Conservation (phyloP, 2,797 vertebrate species). For the Ctenopoma kingsleyae region DNA sequence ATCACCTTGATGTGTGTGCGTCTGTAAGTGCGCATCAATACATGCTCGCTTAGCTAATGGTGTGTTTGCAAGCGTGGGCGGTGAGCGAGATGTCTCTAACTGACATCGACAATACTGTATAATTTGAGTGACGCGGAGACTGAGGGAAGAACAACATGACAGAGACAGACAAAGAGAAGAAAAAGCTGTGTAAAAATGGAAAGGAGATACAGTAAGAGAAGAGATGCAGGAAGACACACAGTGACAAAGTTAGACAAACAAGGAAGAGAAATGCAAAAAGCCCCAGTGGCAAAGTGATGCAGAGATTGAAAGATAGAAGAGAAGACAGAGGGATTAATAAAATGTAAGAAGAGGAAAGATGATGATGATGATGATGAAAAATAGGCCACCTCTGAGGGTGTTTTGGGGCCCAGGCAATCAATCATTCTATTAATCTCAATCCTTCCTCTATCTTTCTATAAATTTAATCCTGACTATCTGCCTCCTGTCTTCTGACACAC, state of each 20-base stretch:
- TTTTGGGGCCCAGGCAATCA: conserved; percentile 56
- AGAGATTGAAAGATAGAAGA: conserved; percentile 50
- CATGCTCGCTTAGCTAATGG: conserved; percentile 32
- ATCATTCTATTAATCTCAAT: conserved; percentile 76
- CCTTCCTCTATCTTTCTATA: conserved; percentile 44
- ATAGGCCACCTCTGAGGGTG: conserved; percentile 53
- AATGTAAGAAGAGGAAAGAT: conserved; percentile 61
- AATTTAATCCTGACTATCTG: conserved; percentile 55
- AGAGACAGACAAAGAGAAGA: conserved; percentile 20
- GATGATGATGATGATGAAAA: conserved; percentile 70
- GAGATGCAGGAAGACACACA: conserved; percentile 29
- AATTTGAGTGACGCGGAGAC: conserved; percentile 46
- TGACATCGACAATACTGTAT: conserved; percentile 52
- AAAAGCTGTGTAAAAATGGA: conserved; percentile 5
- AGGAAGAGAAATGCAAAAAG: conserved; percentile 24
- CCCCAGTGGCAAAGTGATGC: conserved; percentile 43
- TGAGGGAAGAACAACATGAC: conserved; percentile 29
- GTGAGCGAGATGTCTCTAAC: conserved; percentile 38
- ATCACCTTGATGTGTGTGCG: conserved; percentile 35
- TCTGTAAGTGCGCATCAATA: not conserved
- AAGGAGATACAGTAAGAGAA: conserved; percentile 30
- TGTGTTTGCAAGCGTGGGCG: conserved; percentile 37
- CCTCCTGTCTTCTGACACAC: conserved; percentile 25
- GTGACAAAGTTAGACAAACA: conserved; percentile 40
- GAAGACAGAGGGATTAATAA: conserved; percentile 36